phyloP scores from a whole-genome alignment of 2,797 vertebrate genomes.

The Sebastes vulpes region DNA sequence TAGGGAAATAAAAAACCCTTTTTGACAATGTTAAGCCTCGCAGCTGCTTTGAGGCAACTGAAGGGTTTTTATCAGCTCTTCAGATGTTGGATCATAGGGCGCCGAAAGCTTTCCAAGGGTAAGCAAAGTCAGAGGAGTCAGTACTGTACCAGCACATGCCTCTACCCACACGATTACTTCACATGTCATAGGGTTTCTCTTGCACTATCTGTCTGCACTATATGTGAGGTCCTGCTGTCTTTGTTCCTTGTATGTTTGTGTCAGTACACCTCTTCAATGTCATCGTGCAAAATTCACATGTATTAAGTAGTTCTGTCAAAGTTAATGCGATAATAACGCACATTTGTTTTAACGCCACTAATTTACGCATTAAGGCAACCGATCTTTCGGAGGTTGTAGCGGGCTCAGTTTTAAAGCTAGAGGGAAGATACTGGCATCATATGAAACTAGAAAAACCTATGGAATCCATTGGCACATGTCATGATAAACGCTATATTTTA shows the following conservation, averaged over 20 bases:
- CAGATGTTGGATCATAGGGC: constrained; percentile 89
- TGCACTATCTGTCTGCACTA: background rate
- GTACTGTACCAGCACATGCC: constrained; percentile 83
- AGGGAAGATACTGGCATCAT: no score
- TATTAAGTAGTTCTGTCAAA: background rate
- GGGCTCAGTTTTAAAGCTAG: no score
- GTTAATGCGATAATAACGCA: no score
- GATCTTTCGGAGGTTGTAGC: no score
- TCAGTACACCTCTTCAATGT: background rate
- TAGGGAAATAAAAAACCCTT: constrained; percentile 87
- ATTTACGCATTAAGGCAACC: no score
- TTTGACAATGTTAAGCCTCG: constrained; percentile 91
- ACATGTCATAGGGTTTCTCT: constrained; percentile 39
- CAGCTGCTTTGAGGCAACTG: constrained; percentile 88
- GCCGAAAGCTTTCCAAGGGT: constrained; percentile 88
- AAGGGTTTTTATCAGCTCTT: constrained; percentile 89
- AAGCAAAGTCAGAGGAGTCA: constrained; percentile 88
- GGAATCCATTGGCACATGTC: no score
- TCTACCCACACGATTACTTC: constrained; percentile 58
- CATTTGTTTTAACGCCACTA: no score
- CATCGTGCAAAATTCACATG: background rate
- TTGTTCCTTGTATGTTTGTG: background rate
- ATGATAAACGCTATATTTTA: no score
- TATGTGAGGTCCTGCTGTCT: background rate
- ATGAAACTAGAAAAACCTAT: no score